Evolutionary conservation across 2,888 invertebrate genomes (phyloP), one percentile per base, ranked within the genome.

Genomic region (Lamproptera curius): DNA sequence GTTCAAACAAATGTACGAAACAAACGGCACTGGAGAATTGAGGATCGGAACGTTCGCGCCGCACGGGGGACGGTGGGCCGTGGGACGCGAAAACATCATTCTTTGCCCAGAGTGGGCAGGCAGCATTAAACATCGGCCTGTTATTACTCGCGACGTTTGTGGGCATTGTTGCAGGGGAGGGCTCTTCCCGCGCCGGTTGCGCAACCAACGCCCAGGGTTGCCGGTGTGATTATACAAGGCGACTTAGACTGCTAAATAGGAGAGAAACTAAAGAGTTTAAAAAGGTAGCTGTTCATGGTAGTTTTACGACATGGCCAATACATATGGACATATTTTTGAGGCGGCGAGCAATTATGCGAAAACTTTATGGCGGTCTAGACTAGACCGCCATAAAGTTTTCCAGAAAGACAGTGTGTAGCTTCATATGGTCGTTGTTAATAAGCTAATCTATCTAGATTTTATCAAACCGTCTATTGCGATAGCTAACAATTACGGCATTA

Each of bases 41-140:
- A 77, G 80, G 73, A 80, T 77, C 73, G 68, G 61, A 58, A 62
- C 60, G 67, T 62, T 77, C 73, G 68, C 61, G 57, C 62, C 60
- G 67, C 62, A 35, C 9, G 9, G 34, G 23, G 20, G 39, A 17
- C 13, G 10, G 20, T 17, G 10, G 13, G 8, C 9, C n/a, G 26
- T 15, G 5, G 26, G 37, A 37, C 16, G 35, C 23, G 28, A 43
- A 36, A 43, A 36, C 16, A 28, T 36, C 36, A 43, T 43, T 35
- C 23, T 5, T 20, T 23, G 11, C 34, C 6, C 8, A 31, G 17
- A 37, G 31, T 31, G 16, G 20, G 44, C 37, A 16, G 10, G n/a
- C n/a, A 17, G 15, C 31, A 38, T 33, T 20, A 17, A 37, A 39
- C 38, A 23, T 38, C 31, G 31, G 33, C 20, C 31, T 9, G 38